Base-by-base conservation (phyloP, 2,888 invertebrate species). In the Pristionchus exspectatus region DNA sequence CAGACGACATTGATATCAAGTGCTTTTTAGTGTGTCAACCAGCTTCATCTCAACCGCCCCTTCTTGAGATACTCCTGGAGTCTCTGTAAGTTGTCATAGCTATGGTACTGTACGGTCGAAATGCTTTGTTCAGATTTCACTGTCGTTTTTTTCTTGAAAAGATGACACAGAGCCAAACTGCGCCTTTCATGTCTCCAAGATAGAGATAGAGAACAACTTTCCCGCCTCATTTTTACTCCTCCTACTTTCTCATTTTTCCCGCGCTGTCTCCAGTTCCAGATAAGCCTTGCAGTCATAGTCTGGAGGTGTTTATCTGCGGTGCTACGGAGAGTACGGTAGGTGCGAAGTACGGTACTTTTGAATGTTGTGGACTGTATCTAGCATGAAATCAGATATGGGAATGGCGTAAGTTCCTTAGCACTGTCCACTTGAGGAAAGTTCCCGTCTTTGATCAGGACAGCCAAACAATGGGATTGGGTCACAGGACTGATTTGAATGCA, bases 211-310 rank as follows among this genome's bases (percentile, higher is more conserved):
- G 72, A 66, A 72, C 72, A 74, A 81, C 50, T 81, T 81, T 81
- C 81, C 50, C 81, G 81, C 81, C 81, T 54, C 81, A 81, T 81
- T 81, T 77, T 81, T 50, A 54, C 50, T n/a, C 81, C 81, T 54
- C 50, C 81, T 81, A 50, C 81, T 77, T 30, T 30, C 44, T 30
- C 44, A 24, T 54, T 81, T 74, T 81, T 81, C 81, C 81, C 81
- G 81, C 81, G 81, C 81, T 74, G 74, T 63, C 63, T 63, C 74
- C 74, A 81, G 81, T 81, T 81, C 81, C 81, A 81, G 81, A 81
- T 81, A 81, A 81, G 81, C 81, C 54, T 21, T 38, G 81, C 81
- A n/a, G 81, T 77, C 69, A 44, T 50, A 21, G 81, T 50, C 81
- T 50, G 81, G 18, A 81, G 44, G 27, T 81, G 81, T 81, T 81